phyloP scores from a whole-genome alignment of 2,797 vertebrate species.

The Chromis chromis region DNA sequence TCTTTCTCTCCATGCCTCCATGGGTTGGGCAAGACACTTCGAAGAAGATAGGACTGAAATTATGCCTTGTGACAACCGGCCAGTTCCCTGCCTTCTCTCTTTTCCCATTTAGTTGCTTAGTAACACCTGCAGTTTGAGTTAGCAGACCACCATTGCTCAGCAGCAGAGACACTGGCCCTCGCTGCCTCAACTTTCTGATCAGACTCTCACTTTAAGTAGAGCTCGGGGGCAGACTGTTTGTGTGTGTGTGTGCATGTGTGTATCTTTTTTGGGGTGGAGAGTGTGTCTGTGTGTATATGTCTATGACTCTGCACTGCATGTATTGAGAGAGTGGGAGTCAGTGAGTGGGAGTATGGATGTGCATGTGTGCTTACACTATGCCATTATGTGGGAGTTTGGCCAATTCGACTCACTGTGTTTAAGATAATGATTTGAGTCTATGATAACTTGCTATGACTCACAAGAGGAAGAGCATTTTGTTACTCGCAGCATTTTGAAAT shows the following conservation, averaged over 20 bases:
- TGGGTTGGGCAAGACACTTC: constrained; percentile 63
- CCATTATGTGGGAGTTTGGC: constrained; percentile 80
- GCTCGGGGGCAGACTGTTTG: constrained; percentile 64
- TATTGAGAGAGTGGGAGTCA: constrained; percentile 66
- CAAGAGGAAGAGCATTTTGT: constrained; percentile 65
- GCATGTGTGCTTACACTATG: constrained; percentile 74
- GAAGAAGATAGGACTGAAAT: constrained; percentile 77
- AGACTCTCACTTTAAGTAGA: constrained; percentile 72
- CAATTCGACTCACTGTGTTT: constrained; percentile 71
- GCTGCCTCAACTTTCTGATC: constrained; percentile 72
- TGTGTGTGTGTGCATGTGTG: constrained; percentile 11
- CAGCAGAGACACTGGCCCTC: constrained; percentile 69
- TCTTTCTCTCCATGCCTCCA: constrained; percentile 45
- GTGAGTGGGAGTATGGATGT: constrained; percentile 77
- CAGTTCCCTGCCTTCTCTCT: constrained; percentile 80
- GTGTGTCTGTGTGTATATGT: constrained; percentile 53
- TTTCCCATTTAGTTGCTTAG: constrained; percentile 86
- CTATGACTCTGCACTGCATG: constrained; percentile 59
- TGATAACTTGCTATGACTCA: constrained; percentile 77
- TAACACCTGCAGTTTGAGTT: constrained; percentile 86
- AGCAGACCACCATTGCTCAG: constrained; percentile 75
- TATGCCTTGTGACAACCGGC: constrained; percentile 76
- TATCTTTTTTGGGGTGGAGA: constrained; percentile 29
- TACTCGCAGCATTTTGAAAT: constrained; percentile 57
- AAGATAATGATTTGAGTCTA: constrained; percentile 76